Base-by-base conservation (phyloP, 30 jellyfish, hydroid and myxozoan genomes). In the Turritopsis rubra region DNA sequence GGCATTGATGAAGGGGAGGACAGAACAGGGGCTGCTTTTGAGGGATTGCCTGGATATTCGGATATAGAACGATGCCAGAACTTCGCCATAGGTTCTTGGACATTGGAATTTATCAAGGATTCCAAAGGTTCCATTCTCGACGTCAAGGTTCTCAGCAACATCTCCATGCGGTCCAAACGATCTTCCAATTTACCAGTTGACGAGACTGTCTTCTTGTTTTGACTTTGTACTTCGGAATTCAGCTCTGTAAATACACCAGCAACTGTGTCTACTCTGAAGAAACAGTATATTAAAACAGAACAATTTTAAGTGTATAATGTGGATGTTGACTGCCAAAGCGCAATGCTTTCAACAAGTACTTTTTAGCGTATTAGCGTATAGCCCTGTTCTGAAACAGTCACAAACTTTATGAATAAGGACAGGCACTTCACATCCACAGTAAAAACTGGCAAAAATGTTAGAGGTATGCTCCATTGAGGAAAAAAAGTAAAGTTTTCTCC, bases 191-290 rank as follows among this genome's bases (percentile, higher is more conserved):
- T 78, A 0, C 27, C 52, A 9, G 28, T 30, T 25, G 83, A 75
- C 82, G 71, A 52, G 26, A 52, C 82, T 17, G 75, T 27, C 3
- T 73, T 71, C 79, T 83, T 84, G 60, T 83, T 86, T 18, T 83
- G 83, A 29, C 20, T 30, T 70, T 52, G 22, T 0, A 75, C 72
- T 17, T 89, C 96, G 31, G 72, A 70, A 65, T 75, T 89, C 41
- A 52, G 20, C 53, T 89, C 93, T 18, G 83, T 86, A 1, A 84
- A 20, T 72, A 53, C 87, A 79, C 85, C 65, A 21, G 89, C 72
- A 4, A 89, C 81, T 31, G 76, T 54, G 70, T 89, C 96, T 18
- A 84, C 81, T 74, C 96, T 89, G 29, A 41, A 27, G 79, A 28
- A 41, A 71, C 60, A 41, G 13, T 13, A 41, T n/a, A n/a, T n/a